Conservation (phyloP, 1,140 invertebrate genomes). For the Patella vulgata region DNA sequence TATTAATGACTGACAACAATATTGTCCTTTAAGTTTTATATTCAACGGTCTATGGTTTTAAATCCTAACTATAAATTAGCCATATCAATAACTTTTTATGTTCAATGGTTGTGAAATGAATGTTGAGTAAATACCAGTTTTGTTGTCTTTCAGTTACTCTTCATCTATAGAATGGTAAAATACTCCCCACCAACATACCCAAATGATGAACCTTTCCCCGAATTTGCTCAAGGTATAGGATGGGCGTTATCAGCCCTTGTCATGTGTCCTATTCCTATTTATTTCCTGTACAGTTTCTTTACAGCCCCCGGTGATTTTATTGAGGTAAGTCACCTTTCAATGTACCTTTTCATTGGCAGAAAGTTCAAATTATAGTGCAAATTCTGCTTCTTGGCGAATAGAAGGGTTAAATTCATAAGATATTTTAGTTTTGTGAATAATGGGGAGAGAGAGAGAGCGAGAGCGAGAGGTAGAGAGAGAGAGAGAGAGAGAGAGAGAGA, state of each 20-base stretch:
- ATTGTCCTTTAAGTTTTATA: too few relatives aligned
- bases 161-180: conserved; percentile 42
- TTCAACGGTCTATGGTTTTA: too few relatives aligned
- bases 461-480: too few relatives aligned
- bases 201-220: conserved; percentile 24
- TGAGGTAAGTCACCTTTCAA: conserved; percentile 9
- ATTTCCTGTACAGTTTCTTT: conserved; percentile 33
- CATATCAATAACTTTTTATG: too few relatives aligned
- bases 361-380: neutral
- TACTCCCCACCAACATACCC: conserved; percentile 38
- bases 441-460: too few relatives aligned
- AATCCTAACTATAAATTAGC: too few relatives aligned
- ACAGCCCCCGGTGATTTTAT: neutral
- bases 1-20: neutral
- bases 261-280: conserved; percentile 82
- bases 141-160: conserved; percentile 36
- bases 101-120: too few relatives aligned
- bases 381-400: neutral
- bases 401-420: neutral
- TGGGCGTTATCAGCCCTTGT: conserved; percentile 91
- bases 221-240: conserved; percentile 89
- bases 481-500: too few relatives aligned
- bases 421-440: neutral
- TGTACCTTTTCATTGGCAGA: neutral
- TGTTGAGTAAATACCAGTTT: too few relatives aligned